Evolutionary conservation across 2,888 invertebrate genomes (phyloP), one percentile per base, ranked within the genome.

Genomic region (Cybosia mesomella): DNA sequence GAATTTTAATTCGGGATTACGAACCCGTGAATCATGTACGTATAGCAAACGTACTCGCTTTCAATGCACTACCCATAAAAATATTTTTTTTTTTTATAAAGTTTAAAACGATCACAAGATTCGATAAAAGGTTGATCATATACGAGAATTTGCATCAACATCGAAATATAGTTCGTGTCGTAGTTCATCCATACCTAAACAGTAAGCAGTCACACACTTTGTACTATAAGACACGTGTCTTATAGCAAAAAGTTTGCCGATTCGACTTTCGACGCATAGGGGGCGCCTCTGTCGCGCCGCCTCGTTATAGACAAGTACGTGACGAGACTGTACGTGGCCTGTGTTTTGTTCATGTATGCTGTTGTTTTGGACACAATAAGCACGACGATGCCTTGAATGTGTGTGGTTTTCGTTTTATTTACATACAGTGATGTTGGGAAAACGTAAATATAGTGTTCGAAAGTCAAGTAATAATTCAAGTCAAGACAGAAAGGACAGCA

Each of bases 291-390:
- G 86, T 83, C 86, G 84, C 86, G 83, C 76, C 85, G 80, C 77
- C 83, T 90, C 89, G 87, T 90, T 89, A 89, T 85, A 70, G 76
- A 68, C 58, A 58, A 66, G 66, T 79, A 89, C 89, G 88, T 89
- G 89, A 85, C 76, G 71, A 68, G 84, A 83, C 83, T 83, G 72
- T 72, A 71, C 74, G 77, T 74, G 74, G 70, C 39, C 70, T 69
- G 68, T 71, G 80, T 73, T 74, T 81, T 74, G 76, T 67, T 68
- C 73, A 58, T 72, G 67, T 72, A 70, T 75, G 71, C 72, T 73
- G 34, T 68, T 59, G 39, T 68, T 22, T 58, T 65, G 36, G 18
- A 43, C 58, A 32, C 28, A 66, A 54, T n/a, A 58, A 34, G 54
- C 53, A 59, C 7, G 18, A 53, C 36, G n/a, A 10, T 24, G 7